Evolutionary conservation across 2,113 vertebrate genomes (phyloP).

Genomic region (Macrotus californicus): DNA sequence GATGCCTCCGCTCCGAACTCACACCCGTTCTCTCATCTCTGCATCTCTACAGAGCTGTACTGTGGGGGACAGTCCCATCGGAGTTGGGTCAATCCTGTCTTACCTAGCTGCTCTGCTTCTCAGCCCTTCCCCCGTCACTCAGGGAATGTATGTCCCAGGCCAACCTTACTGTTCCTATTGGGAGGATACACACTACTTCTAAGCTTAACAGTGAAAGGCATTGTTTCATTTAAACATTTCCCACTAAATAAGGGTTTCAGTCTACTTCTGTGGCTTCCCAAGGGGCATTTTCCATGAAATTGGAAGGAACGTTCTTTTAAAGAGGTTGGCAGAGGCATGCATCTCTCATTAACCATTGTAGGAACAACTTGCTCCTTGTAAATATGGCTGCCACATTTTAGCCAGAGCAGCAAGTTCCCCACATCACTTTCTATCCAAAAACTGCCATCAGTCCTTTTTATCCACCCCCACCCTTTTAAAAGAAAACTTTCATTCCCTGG

Average conservation of each 20-base stretch:
- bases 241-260: conserved; percentile 18
- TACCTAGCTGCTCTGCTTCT: neutral
- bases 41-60: neutral
- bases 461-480: neutral
- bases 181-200: neutral
- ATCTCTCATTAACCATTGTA: neutral
- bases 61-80: neutral
- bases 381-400: neutral
- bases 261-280: conserved; percentile 23
- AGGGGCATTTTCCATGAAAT: conserved; percentile 57
- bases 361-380: neutral
- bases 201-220: neutral
- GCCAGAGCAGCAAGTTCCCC: neutral
- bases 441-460: neutral
- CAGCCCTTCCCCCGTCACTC: neutral
- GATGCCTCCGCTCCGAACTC: neutral
- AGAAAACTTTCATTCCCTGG: neutral
- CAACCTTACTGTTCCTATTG: neutral
- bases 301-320: conserved; percentile 40
- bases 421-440: neutral
- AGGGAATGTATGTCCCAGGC: neutral
- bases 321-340: neutral
- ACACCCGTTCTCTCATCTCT: neutral
- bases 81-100: neutral
- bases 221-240: conserved; percentile 56